Evolutionary conservation across 2,113 vertebrate genomes (phyloP), one percentile per base, ranked within the genome.

Genomic region (Tachycineta bicolor): DNA sequence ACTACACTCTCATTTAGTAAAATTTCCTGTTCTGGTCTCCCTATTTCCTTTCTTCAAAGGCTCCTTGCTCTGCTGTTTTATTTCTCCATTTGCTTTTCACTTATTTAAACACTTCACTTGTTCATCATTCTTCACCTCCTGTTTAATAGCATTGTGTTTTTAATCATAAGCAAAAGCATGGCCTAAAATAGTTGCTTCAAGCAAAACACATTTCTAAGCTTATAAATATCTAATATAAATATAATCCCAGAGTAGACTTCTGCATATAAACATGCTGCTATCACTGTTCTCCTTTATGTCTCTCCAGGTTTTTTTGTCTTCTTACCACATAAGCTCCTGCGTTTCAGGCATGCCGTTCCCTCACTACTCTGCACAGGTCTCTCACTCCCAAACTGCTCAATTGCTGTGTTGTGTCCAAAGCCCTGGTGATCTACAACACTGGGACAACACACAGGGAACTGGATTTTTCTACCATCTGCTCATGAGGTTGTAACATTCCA

Each of bases 161-260:
- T 39, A 65, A 58, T 82, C 62, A 28, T 17, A 87, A 85, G 50
- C 33, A 87, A 71, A 78, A 78, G 49, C 53, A 63, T 8, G 37
- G 65, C 15, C 58, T 82, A 52, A 93, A 93, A 84, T 11, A 91
- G 67, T 58, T 62, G n/a, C 87, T 87, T 60, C 7, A 12, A 91
- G 49, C 75, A 87, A 84, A 96, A 79, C 43, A 65, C 43, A 63
- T 65, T 90, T 93, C 89, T 58, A 62, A 88, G 50, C 26, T 83
- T 91, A 78, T 17, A 94, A 91, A 75, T 78, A 87, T 24, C 64
- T 87, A 78, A 75, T 8, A 64, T 68, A 91, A 97, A 91, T 47
- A 82, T 28, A 92, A 19, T 46, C 56, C 34, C 28, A n/a, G 37
- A 60, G 75, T 12, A 86, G 41, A 43, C 10, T 53, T 89, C n/a